Evolutionary conservation across 2,888 invertebrate species (phyloP).

Genomic region (Lithophane socia): DNA sequence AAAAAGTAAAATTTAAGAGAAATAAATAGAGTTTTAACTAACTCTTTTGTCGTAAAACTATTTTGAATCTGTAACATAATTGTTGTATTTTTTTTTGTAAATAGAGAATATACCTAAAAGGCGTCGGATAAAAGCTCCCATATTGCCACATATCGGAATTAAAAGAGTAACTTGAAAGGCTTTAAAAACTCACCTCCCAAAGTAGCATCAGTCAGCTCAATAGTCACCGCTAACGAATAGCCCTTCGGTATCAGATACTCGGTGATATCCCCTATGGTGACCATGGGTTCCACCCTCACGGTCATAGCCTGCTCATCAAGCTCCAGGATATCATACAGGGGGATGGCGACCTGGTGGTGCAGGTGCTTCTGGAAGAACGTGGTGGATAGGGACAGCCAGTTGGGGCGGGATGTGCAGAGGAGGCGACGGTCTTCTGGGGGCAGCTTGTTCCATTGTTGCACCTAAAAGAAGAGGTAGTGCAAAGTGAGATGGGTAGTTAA

Average conservation of each 20-base stretch:
- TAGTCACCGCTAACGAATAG: constrained; percentile 92
- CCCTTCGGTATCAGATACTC: constrained; percentile 91
- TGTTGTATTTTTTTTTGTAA: neutral
- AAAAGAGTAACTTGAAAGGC: neutral
- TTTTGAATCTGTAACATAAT: neutral
- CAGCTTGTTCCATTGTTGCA: constrained; percentile 89
- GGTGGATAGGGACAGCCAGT: constrained; percentile 93
- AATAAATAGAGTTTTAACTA: neutral
- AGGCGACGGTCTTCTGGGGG: constrained; percentile 86
- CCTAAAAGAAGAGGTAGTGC: constrained; percentile 69
- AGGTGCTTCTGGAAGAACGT: constrained; percentile 92
- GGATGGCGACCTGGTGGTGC: constrained; percentile 91
- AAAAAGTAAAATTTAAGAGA: neutral
- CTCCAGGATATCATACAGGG: constrained; percentile 91
- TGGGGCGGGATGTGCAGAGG: constrained; percentile 92
- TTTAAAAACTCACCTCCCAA: constrained; percentile 90
- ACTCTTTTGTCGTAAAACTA: neutral
- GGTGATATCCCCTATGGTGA: constrained; percentile 92
- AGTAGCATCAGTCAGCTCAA: constrained; percentile 93
- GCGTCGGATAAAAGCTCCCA: neutral
- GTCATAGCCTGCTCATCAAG: constrained; percentile 90
- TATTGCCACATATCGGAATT: neutral
- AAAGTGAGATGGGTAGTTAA: neutral
- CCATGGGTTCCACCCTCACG: constrained; percentile 92
- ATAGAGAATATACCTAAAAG: neutral